phyloP scores from a whole-genome alignment of 2,113 vertebrate species.

The Zosterops lateralis region DNA sequence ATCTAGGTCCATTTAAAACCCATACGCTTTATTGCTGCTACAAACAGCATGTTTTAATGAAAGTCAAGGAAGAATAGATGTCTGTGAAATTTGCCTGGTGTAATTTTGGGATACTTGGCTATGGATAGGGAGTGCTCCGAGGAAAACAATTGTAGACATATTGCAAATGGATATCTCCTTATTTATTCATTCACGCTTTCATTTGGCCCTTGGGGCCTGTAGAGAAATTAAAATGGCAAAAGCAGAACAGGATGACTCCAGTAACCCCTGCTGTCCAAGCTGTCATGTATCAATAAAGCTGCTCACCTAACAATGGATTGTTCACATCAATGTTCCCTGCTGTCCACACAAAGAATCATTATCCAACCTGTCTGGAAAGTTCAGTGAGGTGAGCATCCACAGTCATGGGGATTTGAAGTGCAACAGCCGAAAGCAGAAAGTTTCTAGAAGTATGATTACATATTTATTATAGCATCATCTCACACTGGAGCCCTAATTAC shows the following conservation, averaged over 20 bases:
- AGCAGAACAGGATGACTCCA: background rate
- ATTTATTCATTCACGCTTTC: slow-evolving; percentile 3
- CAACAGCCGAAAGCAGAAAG: background rate
- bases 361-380: background rate
- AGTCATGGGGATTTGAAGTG: background rate
- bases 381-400: background rate
- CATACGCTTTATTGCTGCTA: background rate
- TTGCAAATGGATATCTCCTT: slow-evolving; percentile 19
- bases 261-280: slow-evolving; percentile 40
- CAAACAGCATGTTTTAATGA: slow-evolving; percentile 39
- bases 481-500: background rate
- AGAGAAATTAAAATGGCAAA: slow-evolving; percentile 40
- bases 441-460: background rate
- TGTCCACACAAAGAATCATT: background rate
- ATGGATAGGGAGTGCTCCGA: background rate
- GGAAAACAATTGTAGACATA: background rate
- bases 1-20: slow-evolving; percentile 42
- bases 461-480: background rate
- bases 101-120: slow-evolving; percentile 24
- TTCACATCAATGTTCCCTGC: background rate
- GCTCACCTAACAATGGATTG: background rate
- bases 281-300: background rate
- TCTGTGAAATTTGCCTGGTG: background rate
- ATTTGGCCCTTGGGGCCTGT: slow-evolving; percentile 2
- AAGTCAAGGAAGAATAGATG: slow-evolving; percentile 21